Base-by-base conservation (phyloP, 2,888 invertebrate species). In the Caenorhabditis uteleia region DNA sequence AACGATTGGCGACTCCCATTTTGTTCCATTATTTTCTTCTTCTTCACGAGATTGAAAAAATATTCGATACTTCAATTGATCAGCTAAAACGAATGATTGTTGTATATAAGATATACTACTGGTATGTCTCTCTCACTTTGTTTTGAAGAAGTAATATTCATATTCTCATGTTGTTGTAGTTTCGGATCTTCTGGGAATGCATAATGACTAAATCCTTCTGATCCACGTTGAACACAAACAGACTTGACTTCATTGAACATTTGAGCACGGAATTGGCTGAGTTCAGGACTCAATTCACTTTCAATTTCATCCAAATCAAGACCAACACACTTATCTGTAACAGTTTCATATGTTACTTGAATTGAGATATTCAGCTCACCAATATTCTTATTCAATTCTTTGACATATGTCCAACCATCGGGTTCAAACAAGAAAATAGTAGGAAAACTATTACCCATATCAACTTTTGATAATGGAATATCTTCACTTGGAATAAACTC, bases 111-210 rank as follows among this genome's bases (percentile, higher is more conserved):
- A n/a, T n/a, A n/a, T n/a, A n/a, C n/a, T n/a, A n/a, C n/a, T n/a
- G n/a, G n/a, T n/a, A n/a, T n/a, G n/a, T n/a, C n/a, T n/a, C n/a
- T n/a, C n/a, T n/a, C n/a, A n/a, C n/a, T n/a, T n/a, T n/a, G n/a
- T n/a, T n/a, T n/a, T n/a, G n/a, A n/a, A n/a, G n/a, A n/a, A n/a
- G n/a, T n/a, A n/a, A n/a, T n/a, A n/a, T n/a, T n/a, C n/a, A n/a
- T n/a, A n/a, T n/a, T n/a, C n/a, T n/a, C n/a, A n/a, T n/a, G n/a
- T n/a, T n/a, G n/a, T n/a, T n/a, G n/a, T n/a, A n/a, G n/a, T n/a
- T n/a, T n/a, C 14, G 60, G 67, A 29, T 79, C 81, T 54, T 81
- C 79, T 3, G 80, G 78, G 39, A 81, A 81, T n/a, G 80, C 79
- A 55, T 77, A 79, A 61, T 81, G 80, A 8, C 57, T 45, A 10